A percentile compares a stretch with the other conserved stretches of the same genome.
Evolutionary conservation across 2,797 vertebrate genomes (phyloP).

Genomic region (Sebastes steindachneri): DNA sequence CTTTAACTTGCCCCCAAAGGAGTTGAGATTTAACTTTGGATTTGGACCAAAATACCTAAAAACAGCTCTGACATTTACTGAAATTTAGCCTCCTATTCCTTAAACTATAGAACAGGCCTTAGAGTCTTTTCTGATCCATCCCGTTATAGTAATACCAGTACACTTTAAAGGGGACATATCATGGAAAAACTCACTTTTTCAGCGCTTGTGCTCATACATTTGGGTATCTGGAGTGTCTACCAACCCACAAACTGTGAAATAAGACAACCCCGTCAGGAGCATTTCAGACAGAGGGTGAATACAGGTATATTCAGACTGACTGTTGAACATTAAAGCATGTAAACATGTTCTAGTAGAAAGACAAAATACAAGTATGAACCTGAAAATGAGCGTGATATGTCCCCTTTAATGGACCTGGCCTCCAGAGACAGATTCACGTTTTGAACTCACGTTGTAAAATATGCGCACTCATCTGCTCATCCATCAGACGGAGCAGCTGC

Average conservation of each 20-base stretch:
- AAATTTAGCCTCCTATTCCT: background rate
- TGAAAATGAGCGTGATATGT: too few relatives aligned
- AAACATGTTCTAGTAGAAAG: too few relatives aligned
- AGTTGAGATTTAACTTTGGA: background rate
- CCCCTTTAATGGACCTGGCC: background rate
- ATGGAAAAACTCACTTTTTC: too few relatives aligned
- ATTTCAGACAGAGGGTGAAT: too few relatives aligned
- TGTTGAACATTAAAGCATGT: too few relatives aligned
- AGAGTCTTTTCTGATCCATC: background rate
- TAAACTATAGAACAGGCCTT: background rate
- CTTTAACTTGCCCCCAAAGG: background rate
- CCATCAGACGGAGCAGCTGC: constrained; percentile 45
- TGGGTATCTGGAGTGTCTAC: too few relatives aligned
- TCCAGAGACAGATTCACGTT: background rate
- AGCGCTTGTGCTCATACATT: too few relatives aligned
- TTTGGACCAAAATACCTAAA: constrained; percentile 2
- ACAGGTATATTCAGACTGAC: too few relatives aligned
- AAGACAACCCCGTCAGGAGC: too few relatives aligned
- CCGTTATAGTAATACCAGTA: background rate
- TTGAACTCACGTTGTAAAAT: constrained; percentile 13
- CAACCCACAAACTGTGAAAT: too few relatives aligned
- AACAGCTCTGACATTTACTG: constrained; percentile 18
- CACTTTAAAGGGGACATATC: too few relatives aligned
- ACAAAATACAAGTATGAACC: too few relatives aligned
- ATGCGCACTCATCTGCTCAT: constrained; percentile 4